Evolutionary conservation across 1,140 invertebrate genomes (phyloP).

Genomic region (Lepidurus couesii): DNA sequence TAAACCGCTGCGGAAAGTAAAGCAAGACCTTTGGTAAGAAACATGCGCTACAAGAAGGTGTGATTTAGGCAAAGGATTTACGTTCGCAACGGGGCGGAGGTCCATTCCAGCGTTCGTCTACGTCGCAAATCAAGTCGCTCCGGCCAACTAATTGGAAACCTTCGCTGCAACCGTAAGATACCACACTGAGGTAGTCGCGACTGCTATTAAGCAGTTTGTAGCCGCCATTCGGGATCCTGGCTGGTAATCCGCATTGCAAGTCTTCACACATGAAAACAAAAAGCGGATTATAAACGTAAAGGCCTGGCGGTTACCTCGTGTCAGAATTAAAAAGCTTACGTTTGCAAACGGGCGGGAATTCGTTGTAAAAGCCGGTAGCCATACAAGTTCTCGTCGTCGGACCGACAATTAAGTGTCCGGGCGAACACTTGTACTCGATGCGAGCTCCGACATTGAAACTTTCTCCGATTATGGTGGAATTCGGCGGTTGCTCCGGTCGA

Average conservation of each 20-base stretch:
- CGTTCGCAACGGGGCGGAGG: slow-evolving; percentile 81
- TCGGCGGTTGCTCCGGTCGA: slow-evolving; percentile 82
- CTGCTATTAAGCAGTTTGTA: slow-evolving; percentile 77
- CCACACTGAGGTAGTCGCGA: slow-evolving; percentile 73
- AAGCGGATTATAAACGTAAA: slow-evolving; percentile 21
- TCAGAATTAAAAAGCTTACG: slow-evolving; percentile 54
- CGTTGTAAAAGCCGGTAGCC: slow-evolving; percentile 87
- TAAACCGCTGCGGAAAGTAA: slow-evolving; percentile 56
- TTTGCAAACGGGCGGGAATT: slow-evolving; percentile 88
- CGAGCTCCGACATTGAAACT: slow-evolving; percentile 75
- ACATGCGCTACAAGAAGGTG: not conserved
- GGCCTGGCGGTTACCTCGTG: not conserved
- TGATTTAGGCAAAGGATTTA: slow-evolving; percentile 45
- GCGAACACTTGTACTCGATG: slow-evolving; percentile 81
- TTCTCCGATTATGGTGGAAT: slow-evolving; percentile 72
- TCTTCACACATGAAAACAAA: slow-evolving; percentile 49
- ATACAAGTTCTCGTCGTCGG: slow-evolving; percentile 74
- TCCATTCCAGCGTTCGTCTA: slow-evolving; percentile 88
- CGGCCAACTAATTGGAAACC: slow-evolving; percentile 77
- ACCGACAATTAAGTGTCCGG: slow-evolving; percentile 78
- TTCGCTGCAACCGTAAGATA: slow-evolving; percentile 73
- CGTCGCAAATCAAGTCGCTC: slow-evolving; percentile 76
- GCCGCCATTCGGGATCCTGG: slow-evolving; percentile 72
- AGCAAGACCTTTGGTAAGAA: slow-evolving; percentile 5
- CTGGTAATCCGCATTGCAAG: slow-evolving; percentile 82